phyloP scores from a whole-genome alignment of 2,888 invertebrate species.

The Synergus umbraculus region DNA sequence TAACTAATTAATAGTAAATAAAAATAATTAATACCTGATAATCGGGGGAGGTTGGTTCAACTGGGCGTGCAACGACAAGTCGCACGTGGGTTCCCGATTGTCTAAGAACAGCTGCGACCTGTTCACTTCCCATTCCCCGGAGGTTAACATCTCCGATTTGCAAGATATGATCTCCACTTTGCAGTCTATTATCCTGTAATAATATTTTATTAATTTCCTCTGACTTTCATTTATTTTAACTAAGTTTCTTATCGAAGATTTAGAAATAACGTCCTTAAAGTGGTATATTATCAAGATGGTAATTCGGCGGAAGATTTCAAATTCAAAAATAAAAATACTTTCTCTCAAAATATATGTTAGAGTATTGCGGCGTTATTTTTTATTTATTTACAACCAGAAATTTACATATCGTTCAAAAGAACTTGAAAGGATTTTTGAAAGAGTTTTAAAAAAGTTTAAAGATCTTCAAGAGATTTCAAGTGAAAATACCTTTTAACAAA shows the following conservation, averaged over 20 bases:
- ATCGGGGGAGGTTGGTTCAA: slow-evolving; percentile 89
- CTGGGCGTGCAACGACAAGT: slow-evolving; percentile 94
- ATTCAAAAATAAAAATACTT: too few relatives aligned
- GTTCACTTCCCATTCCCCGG: slow-evolving; percentile 97
- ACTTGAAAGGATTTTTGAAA: too few relatives aligned
- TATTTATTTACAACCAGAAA: too few relatives aligned
- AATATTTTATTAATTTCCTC: slow-evolving; percentile 25
- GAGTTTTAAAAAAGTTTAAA: too few relatives aligned
- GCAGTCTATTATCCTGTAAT: slow-evolving; percentile 92
- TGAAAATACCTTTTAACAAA: too few relatives aligned
- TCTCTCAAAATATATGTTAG: too few relatives aligned
- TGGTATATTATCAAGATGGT: too few relatives aligned
- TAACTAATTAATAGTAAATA: background rate
- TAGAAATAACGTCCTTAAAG: too few relatives aligned
- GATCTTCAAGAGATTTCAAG: too few relatives aligned
- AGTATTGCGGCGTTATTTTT: too few relatives aligned
- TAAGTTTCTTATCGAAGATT: background rate
- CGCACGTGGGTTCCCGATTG: slow-evolving; percentile 97
- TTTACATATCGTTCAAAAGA: too few relatives aligned
- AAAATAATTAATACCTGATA: slow-evolving; percentile 79
- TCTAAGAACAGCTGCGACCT: slow-evolving; percentile 95
- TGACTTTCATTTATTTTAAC: background rate
- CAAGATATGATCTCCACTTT: slow-evolving; percentile 98
- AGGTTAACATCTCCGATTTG: slow-evolving; percentile 97
- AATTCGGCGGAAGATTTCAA: too few relatives aligned